These are phyloP conservation scores for Cerastis rubricosa DNA, from an alignment of 2,888 invertebrate genomes.

Conservation along the genomic window DNA sequence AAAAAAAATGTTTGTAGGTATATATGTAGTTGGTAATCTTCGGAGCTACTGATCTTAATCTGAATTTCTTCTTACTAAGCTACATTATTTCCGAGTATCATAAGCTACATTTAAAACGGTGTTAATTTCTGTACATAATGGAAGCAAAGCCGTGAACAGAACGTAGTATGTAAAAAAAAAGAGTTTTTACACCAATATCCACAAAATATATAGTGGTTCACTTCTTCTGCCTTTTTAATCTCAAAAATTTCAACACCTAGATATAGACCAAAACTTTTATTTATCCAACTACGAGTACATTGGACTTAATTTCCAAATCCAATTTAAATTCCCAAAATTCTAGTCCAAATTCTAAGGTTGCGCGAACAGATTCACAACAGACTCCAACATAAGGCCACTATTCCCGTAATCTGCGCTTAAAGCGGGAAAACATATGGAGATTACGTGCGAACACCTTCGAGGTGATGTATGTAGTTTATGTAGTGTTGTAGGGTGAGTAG, in stretches of 20 bases:
- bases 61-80: too few species aligned
- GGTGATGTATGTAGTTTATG: not conserved
- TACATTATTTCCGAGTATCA: too few species aligned
- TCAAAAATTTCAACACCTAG: not conserved
- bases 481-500: not conserved
- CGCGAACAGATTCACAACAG: slow-evolving; percentile 37
- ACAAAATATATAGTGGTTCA: too few species aligned
- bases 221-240: too few species aligned
- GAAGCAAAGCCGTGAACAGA: too few species aligned
- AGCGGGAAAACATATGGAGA: slow-evolving; percentile 39
- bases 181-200: too few species aligned
- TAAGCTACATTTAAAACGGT: too few species aligned
- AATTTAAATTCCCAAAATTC: slow-evolving; percentile 51
- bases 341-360: slow-evolving; percentile 40
- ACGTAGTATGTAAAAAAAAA: too few species aligned
- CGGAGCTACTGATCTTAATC: too few species aligned
- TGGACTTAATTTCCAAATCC: slow-evolving; percentile 25
- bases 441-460: slow-evolving; percentile 23
- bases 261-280: not conserved
- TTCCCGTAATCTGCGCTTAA: slow-evolving; percentile 37
- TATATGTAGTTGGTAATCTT: too few species aligned
- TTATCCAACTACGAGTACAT: not conserved
- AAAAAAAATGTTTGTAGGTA: too few species aligned
- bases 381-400: slow-evolving; percentile 21
- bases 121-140: too few species aligned